Percentiles rank a stretch among this genome's conserved stretches.
These are phyloP conservation scores for Oscheius sp. DNA, from an alignment of 2,888 invertebrate genomes.

Conservation along the genomic window DNA sequence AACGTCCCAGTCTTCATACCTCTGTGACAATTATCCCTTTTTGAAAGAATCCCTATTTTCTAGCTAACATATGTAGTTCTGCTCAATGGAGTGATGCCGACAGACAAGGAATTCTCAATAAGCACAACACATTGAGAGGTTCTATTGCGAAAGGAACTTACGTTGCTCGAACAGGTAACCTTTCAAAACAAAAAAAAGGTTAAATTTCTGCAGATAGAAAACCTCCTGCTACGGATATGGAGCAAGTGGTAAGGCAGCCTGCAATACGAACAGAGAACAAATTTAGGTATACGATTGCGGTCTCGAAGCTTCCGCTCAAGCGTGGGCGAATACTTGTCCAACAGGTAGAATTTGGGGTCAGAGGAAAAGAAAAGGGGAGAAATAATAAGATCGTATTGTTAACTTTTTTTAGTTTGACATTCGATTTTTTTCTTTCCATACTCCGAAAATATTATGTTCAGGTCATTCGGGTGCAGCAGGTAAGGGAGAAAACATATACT, in stretches of 20 bases:
- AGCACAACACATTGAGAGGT: neutral
- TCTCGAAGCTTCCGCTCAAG: constrained; percentile 3
- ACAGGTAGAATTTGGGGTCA: neutral
- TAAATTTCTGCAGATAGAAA: neutral
- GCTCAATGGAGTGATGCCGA: neutral
- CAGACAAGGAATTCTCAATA: neutral
- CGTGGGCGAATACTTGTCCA: constrained; percentile 2
- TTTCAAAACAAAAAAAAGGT: no score
- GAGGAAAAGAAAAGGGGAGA: neutral
- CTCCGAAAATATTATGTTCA: no score
- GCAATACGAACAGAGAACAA: neutral
- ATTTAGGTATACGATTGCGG: neutral
- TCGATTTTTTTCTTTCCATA: no score
- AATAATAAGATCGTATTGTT: no score
- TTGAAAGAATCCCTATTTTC: neutral
- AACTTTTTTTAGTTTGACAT: no score
- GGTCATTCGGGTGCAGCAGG: no score
- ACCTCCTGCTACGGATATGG: constrained; percentile 1
- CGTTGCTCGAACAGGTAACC: no score
- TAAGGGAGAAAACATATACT: no score
- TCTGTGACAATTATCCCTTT: no score
- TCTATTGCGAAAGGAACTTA: constrained; percentile 9
- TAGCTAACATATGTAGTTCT: neutral
- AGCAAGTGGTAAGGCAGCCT: neutral
- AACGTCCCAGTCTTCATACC: no score